These are phyloP conservation scores for Neosalanx taihuensis DNA, from an alignment of 2,797 vertebrate genomes.

Conservation along the genomic window DNA sequence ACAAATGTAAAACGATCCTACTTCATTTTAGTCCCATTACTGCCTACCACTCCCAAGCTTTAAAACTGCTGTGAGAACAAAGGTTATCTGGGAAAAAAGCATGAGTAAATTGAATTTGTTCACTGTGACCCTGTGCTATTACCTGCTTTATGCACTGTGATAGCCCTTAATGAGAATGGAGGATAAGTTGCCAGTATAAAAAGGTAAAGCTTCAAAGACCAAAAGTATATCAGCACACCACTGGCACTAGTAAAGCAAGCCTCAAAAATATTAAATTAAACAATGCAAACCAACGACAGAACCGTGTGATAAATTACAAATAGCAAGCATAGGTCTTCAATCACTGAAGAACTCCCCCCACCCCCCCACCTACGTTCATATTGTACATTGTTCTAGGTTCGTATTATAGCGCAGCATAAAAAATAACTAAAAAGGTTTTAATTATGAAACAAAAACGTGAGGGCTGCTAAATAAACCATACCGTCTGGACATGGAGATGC, in stretches of 20 bases:
- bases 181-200: conserved; percentile 71
- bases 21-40: conserved; percentile 15
- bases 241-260: conserved; percentile 71
- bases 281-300: conserved; percentile 38
- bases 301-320: conserved; percentile 63
- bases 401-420: conserved; percentile 69
- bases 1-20: conserved; percentile 17
- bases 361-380: conserved; percentile 64
- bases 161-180: conserved; percentile 82
- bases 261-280: conserved; percentile 54
- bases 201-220: conserved; percentile 52
- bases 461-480: conserved; percentile 62
- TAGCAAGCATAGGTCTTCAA: conserved; percentile 68
- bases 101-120: conserved; percentile 54
- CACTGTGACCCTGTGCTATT: conserved; percentile 53
- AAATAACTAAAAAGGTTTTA: conserved; percentile 50
- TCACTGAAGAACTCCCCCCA: conserved; percentile 62
- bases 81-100: conserved; percentile 47
- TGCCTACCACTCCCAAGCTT: conserved; percentile 41
- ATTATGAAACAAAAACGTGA: conserved; percentile 51
- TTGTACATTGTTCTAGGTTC: conserved; percentile 72
- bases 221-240: conserved; percentile 66
- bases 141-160: conserved; percentile 61
- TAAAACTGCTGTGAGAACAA: conserved; percentile 35
- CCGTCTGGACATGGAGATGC: conserved; percentile 58